Base-by-base conservation (phyloP, 2,113 vertebrate species). In the Sander lucioperca region DNA sequence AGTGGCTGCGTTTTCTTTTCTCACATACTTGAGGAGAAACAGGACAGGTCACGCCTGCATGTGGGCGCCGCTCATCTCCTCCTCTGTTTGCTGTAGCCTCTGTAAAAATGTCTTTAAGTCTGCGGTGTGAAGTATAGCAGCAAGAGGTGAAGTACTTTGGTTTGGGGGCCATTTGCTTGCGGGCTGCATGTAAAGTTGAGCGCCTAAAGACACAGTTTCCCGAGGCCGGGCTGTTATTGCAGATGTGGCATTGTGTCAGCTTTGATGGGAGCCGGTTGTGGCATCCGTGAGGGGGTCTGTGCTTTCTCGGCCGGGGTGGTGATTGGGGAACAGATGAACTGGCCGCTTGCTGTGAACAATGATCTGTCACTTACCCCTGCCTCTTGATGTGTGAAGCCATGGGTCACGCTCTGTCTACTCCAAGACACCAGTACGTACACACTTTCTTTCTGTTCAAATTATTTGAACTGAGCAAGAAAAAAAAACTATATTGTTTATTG, bases 191-290 rank as follows among this genome's bases (percentile, higher is more conserved):
- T 90, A 78, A 90, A 89, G 87, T 87, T 80, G 45, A 71, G 71
- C 70, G 68, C 74, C 84, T 77, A 15, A 86, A 79, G 64, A 79
- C 74, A 63, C 82, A 39, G 63, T 51, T 77, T 89, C 67, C 79
- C 58, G 56, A 85, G 77, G 86, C 23, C 25, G 53, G 56, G 67
- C 64, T 88, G 79, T 91, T 90, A 70, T 80, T 91, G 84, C 88
- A 92, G 87, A 92, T 88, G 87, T 90, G 87, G 83, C 79, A 89
- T 90, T 89, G 90, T 88, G 88, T 91, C 86, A 85, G 81, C 84
- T 88, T 92, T 94, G 93, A 94, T 76, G 90, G 67, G 87, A 92
- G 86, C 79, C 25, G 83, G 88, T 92, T 92, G 83, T 89, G 91
- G 86, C 93, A 92, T 88, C 91, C 90, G 77, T 93, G 87, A 93